Conservation (phyloP, 2,797 vertebrate species). For the Danio kyathit region DNA sequence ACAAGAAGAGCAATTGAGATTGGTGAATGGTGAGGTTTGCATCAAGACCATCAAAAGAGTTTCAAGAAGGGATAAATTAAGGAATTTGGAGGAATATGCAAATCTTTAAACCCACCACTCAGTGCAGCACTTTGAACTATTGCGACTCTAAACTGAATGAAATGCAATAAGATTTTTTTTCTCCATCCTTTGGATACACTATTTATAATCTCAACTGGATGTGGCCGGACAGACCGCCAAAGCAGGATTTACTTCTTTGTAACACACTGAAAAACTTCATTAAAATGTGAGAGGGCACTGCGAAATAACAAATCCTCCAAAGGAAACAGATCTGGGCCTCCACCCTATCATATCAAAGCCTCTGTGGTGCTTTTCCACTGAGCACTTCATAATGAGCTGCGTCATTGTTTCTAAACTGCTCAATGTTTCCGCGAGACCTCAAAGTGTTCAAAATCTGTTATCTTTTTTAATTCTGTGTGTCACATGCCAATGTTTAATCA, state of each 20-base stretch:
- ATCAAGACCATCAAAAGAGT: constrained; percentile 54
- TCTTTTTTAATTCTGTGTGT: constrained; percentile 61
- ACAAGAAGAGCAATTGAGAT: constrained; percentile 52
- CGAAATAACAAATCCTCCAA: constrained; percentile 42
- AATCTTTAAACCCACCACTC: constrained; percentile 54
- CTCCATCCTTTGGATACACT: not conserved
- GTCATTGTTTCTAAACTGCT: constrained; percentile 50
- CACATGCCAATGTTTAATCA: constrained; percentile 59
- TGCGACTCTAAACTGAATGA: constrained; percentile 23
- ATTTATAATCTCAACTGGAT: constrained; percentile 33
- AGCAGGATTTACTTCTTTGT: constrained; percentile 38
- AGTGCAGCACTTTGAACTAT: constrained; percentile 43
- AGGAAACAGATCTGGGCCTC: constrained; percentile 5
- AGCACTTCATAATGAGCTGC: constrained; percentile 17
- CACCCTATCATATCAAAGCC: constrained; percentile 36
- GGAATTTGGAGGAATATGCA: constrained; percentile 49
- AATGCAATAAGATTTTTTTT: constrained; percentile 19
- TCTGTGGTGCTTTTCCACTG: constrained; percentile 33
- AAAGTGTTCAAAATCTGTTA: constrained; percentile 51
- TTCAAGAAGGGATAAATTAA: constrained; percentile 57
- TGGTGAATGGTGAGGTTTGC: constrained; percentile 38
- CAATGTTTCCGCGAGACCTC: constrained; percentile 42
- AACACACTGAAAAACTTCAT: constrained; percentile 38
- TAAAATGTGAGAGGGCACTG: constrained; percentile 46
- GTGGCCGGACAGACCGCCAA: constrained; percentile 12